phyloP scores from a whole-genome alignment of 1,140 invertebrate genomes.

The Tetramorium parvispinum region DNA sequence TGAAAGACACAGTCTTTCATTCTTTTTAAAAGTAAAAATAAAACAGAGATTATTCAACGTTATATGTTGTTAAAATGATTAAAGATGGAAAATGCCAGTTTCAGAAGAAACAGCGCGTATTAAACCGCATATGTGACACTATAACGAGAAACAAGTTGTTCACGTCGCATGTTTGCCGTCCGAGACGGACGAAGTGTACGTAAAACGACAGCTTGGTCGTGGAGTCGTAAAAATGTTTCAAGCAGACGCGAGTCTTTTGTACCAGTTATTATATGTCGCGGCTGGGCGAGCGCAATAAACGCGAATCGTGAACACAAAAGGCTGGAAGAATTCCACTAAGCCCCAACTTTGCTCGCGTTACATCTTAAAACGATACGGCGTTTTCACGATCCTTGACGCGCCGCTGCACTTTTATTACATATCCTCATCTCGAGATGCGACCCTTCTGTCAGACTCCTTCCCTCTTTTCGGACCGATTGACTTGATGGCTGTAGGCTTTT shows the following conservation, averaged over 20 bases:
- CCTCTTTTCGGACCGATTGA: neutral
- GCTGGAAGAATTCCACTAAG: slow-evolving; percentile 40
- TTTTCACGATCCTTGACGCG: slow-evolving; percentile 19
- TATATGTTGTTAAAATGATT: neutral
- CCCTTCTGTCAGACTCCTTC: neutral
- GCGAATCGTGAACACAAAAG: slow-evolving; percentile 44
- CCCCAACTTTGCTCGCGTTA: slow-evolving; percentile 46
- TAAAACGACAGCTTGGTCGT: neutral
- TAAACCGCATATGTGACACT: neutral
- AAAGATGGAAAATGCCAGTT: neutral
- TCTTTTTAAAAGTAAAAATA: neutral
- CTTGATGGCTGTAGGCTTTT: neutral
- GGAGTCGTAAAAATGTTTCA: slow-evolving; percentile 21
- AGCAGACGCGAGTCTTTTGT: slow-evolving; percentile 45
- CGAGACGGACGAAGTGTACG: neutral
- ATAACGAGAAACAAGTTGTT: neutral
- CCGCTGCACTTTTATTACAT: slow-evolving; percentile 49
- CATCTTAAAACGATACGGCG: slow-evolving; percentile 55
- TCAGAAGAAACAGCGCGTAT: slow-evolving; percentile 5
- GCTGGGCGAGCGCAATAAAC: slow-evolving; percentile 44
- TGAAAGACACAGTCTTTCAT: neutral
- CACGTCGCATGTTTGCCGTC: neutral
- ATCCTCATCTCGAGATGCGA: slow-evolving; percentile 9
- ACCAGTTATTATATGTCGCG: slow-evolving; percentile 51
- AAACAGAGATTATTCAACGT: neutral